A percentile compares a stretch with the other conserved stretches of the same genome.
Evolutionary conservation across 2,113 vertebrate species (phyloP).

Genomic region (Herpetotheres cachinnans): DNA sequence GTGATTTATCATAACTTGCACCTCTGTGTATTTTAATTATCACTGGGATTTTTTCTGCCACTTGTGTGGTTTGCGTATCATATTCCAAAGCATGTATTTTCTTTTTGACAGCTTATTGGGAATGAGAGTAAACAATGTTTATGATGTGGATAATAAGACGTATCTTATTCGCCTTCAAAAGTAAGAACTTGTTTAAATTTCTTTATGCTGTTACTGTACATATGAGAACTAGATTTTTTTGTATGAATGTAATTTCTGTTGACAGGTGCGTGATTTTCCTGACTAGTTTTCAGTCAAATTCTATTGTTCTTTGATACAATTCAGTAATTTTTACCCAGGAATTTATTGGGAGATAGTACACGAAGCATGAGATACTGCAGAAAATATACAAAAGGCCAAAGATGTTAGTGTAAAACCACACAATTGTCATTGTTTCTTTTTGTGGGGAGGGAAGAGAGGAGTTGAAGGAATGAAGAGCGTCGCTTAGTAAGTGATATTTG

Average conservation of each 20-base stretch:
- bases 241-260: neutral
- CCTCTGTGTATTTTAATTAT: neutral
- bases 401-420: neutral
- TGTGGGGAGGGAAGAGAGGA: neutral
- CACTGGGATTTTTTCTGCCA: neutral
- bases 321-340: fast-evolving
- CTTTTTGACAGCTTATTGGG: slow-evolving; percentile 85
- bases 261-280: neutral
- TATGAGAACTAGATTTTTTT: neutral
- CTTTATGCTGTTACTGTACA: neutral
- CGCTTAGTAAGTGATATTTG: neutral
- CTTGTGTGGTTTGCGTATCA: neutral
- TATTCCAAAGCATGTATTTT: neutral
- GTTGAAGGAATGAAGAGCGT: neutral
- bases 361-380: neutral
- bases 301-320: neutral
- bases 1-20: neutral
- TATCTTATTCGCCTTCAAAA: slow-evolving; percentile 97
- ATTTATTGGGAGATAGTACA: fast-evolving
- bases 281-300: neutral
- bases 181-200: slow-evolving; percentile 74
- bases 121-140: slow-evolving; percentile 96
- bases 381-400: neutral
- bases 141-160: slow-evolving; percentile 97
- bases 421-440: neutral